Percentiles rank a stretch among this genome's conserved stretches.
These are phyloP conservation scores for Scelioninae gen. 1 DNA, from an alignment of 2,888 invertebrate genomes.

Conservation along the genomic window DNA sequence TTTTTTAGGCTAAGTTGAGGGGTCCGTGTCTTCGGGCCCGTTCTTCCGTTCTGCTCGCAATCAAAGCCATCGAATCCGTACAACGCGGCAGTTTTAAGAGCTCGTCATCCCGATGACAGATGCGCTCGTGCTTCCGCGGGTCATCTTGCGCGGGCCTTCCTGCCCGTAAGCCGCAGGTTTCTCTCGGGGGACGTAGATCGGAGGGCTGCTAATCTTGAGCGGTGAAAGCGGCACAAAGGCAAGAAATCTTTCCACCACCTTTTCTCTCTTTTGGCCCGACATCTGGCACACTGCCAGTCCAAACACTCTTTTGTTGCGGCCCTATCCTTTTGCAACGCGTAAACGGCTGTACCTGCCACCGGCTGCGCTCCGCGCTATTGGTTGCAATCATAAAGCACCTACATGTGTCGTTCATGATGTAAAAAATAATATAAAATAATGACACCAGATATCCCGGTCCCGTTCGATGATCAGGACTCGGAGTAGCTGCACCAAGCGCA, in stretches of 20 bases:
- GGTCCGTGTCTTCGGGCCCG: slow-evolving; percentile 10
- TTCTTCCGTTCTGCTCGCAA: not conserved
- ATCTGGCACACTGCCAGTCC: slow-evolving; percentile 68
- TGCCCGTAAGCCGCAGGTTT: slow-evolving; percentile 40
- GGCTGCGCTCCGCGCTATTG: slow-evolving; percentile 59
- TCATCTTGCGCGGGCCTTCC: slow-evolving; percentile 44
- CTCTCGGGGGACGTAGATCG: slow-evolving; percentile 31
- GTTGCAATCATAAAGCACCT: slow-evolving; percentile 64
- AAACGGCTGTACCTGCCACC: slow-evolving; percentile 69
- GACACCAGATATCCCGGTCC: slow-evolving; percentile 50
- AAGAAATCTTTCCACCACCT: slow-evolving; percentile 71
- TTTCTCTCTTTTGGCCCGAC: slow-evolving; percentile 48
- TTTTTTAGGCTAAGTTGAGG: slow-evolving; percentile 1
- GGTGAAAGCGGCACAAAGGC: slow-evolving; percentile 74
- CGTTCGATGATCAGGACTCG: slow-evolving; percentile 50
- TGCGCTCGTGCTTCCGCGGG: slow-evolving; percentile 47
- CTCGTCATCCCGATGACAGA: slow-evolving; percentile 49
- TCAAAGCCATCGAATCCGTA: slow-evolving; percentile 42
- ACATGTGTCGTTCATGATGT: slow-evolving; percentile 57
- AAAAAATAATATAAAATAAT: slow-evolving; percentile 39
- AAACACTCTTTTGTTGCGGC: slow-evolving; percentile 64
- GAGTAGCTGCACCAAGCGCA: no score
- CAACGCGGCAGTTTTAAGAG: slow-evolving; percentile 39
- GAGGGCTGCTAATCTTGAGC: slow-evolving; percentile 75
- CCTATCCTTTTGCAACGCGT: slow-evolving; percentile 52